Evolutionary conservation across 2,113 vertebrate species (phyloP).

Genomic region (Carassius auratus): DNA sequence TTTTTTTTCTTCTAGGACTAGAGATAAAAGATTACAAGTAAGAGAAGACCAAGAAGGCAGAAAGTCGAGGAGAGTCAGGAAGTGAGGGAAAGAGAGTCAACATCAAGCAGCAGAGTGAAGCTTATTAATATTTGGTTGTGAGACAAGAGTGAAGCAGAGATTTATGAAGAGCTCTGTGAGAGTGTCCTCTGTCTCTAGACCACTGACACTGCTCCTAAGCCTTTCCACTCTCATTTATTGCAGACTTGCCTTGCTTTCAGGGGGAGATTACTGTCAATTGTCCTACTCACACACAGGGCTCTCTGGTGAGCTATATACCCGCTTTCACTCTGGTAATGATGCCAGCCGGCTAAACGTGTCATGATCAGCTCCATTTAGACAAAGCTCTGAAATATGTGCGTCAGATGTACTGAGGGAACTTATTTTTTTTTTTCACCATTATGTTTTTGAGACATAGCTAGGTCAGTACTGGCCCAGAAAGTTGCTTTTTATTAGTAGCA

Average conservation of each 20-base stretch:
- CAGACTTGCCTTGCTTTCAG: slow-evolving; percentile 58
- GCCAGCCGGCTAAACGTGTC: slow-evolving; percentile 33
- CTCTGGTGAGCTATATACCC: slow-evolving; percentile 24
- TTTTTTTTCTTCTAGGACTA: background rate
- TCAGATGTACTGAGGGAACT: background rate
- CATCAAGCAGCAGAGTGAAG: slow-evolving; percentile 44
- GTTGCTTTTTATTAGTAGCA: background rate
- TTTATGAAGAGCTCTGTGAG: slow-evolving; percentile 66
- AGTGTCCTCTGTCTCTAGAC: slow-evolving; percentile 57
- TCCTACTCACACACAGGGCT: slow-evolving; percentile 30
- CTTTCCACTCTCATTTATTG: slow-evolving; percentile 64
- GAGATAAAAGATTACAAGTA: background rate
- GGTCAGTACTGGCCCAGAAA: background rate
- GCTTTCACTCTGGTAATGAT: slow-evolving; percentile 38
- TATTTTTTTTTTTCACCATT: slow-evolving; percentile 18
- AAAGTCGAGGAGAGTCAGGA: slow-evolving; percentile 32
- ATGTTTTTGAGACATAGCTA: background rate
- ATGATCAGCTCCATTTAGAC: slow-evolving; percentile 50
- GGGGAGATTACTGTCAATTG: slow-evolving; percentile 58
- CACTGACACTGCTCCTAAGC: slow-evolving; percentile 59
- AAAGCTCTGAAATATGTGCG: slow-evolving; percentile 36
- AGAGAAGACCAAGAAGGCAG: background rate
- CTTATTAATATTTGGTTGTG: slow-evolving; percentile 65
- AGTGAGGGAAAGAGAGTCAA: slow-evolving; percentile 50
- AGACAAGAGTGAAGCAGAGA: slow-evolving; percentile 49